A percentile compares a stretch with the other conserved stretches of the same genome.
These are phyloP conservation scores for Neoarius graeffei DNA, from an alignment of 2,113 vertebrate genomes.

Conservation along the genomic window DNA sequence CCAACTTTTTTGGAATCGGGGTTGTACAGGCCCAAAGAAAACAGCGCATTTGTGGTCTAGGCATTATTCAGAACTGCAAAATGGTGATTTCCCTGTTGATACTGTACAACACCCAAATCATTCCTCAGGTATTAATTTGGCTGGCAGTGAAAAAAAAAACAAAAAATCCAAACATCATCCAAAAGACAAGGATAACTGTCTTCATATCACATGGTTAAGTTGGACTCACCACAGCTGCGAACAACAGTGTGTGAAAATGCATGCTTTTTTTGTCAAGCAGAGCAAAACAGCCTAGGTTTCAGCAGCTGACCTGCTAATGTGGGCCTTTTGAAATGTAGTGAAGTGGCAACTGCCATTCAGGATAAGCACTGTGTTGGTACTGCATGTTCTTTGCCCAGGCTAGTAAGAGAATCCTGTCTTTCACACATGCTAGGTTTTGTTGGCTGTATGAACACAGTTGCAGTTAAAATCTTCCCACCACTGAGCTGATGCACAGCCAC, in stretches of 20 bases:
- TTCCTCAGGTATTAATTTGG: conserved; percentile 5
- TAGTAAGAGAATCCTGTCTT: not conserved
- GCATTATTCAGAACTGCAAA: conserved; percentile 36
- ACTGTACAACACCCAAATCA: conserved; percentile 24
- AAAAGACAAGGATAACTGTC: conserved; percentile 12
- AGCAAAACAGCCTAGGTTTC: conserved; percentile 33
- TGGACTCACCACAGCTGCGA: not conserved
- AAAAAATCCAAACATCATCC: not conserved
- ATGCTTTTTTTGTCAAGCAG: conserved; percentile 20
- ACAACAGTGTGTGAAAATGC: conserved; percentile 18
- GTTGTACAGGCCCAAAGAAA: conserved; percentile 28
- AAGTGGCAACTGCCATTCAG: conserved; percentile 45
- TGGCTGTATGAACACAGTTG: not conserved
- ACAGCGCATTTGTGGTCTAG: conserved; percentile 3
- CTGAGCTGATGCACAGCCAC: conserved; percentile 2
- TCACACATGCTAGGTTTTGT: not conserved
- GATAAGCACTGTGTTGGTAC: not conserved
- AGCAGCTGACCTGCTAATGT: conserved; percentile 37
- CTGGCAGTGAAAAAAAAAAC: not conserved
- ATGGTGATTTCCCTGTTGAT: conserved; percentile 31
- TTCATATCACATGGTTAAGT: not conserved
- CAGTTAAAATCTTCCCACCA: conserved; percentile 19
- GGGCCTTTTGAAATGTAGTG: conserved; percentile 45
- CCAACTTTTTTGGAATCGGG: too few species aligned
- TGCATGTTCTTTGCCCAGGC: conserved; percentile 4